Conservation (phyloP, 2,797 vertebrate species). For the Artibeus lituratus region DNA sequence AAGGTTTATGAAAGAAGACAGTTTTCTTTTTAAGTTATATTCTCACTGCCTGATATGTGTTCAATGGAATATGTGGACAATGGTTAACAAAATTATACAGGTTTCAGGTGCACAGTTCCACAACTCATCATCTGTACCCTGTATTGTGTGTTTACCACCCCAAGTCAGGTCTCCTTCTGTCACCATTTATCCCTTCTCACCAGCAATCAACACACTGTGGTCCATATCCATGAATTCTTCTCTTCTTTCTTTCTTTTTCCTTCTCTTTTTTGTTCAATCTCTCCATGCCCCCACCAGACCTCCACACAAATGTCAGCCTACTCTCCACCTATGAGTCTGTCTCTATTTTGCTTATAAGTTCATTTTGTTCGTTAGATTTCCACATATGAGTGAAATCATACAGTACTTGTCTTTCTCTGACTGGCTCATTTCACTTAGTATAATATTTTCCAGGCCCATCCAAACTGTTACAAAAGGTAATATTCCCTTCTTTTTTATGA, state of each 20-base stretch:
- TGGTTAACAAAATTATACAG: not conserved
- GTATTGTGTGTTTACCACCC: not conserved
- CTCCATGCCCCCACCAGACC: not conserved
- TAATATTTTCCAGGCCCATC: not conserved
- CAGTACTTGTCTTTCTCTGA: not conserved
- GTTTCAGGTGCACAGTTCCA: not conserved
- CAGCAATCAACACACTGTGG: not conserved
- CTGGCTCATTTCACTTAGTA: not conserved
- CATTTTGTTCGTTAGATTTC: not conserved
- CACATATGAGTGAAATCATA: not conserved
- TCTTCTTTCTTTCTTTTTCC: not conserved
- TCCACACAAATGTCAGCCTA: not conserved
- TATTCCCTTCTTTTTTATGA: not conserved
- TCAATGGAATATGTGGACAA: not conserved
- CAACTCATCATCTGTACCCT: not conserved
- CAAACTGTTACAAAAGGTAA: not conserved
- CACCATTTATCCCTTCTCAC: not conserved
- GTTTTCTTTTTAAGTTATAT: not conserved
- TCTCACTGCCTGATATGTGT: not conserved
- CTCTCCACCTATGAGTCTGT: not conserved
- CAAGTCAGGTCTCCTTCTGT: not conserved
- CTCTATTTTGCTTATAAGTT: not conserved
- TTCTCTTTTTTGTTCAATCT: not conserved
- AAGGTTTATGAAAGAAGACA: not conserved
- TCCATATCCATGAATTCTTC: not conserved